These are phyloP conservation scores for Brachionus rubens DNA, from an alignment of 1,140 invertebrate genomes.

Conservation along the genomic window DNA sequence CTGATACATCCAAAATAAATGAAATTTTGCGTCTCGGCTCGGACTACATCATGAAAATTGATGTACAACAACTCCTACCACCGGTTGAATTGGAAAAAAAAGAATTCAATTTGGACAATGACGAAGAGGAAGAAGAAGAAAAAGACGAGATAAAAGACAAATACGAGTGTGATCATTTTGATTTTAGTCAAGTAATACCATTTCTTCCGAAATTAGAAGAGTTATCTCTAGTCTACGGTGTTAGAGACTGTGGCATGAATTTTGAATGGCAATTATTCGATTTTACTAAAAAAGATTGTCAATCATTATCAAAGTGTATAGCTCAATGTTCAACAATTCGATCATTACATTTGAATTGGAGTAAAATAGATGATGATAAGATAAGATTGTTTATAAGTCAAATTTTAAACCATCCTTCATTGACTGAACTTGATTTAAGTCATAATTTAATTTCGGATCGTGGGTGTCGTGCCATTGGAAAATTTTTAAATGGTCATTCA, in stretches of 20 bases:
- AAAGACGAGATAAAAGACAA: constrained; percentile 53
- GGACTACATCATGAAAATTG: constrained; percentile 56
- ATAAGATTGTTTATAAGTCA: constrained; percentile 58
- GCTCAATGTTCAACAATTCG: constrained; percentile 48
- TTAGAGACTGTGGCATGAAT: constrained; percentile 61
- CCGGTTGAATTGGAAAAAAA: constrained; percentile 57
- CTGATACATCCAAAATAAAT: constrained; percentile 55
- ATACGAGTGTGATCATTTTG: constrained; percentile 59
- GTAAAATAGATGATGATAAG: constrained; percentile 49
- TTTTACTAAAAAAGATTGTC: constrained; percentile 59
- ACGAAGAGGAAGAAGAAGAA: constrained; percentile 40
- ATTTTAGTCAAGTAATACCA: constrained; percentile 56
- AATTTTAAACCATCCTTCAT: constrained; percentile 55
- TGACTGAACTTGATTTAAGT: constrained; percentile 57
- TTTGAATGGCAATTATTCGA: constrained; percentile 62
- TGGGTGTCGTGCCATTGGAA: constrained; percentile 58
- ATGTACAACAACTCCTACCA: constrained; percentile 59
- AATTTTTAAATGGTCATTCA: constrained; percentile 59
- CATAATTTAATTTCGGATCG: constrained; percentile 59
- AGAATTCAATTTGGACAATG: constrained; percentile 56
- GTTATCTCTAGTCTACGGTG: constrained; percentile 57
- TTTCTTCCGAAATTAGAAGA: constrained; percentile 56
- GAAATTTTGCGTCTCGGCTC: constrained; percentile 52
- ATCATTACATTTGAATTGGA: constrained; percentile 48
- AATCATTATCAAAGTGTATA: constrained; percentile 57